Conservation (phyloP, 2,113 vertebrate genomes). For the Spea multiplicata region DNA sequence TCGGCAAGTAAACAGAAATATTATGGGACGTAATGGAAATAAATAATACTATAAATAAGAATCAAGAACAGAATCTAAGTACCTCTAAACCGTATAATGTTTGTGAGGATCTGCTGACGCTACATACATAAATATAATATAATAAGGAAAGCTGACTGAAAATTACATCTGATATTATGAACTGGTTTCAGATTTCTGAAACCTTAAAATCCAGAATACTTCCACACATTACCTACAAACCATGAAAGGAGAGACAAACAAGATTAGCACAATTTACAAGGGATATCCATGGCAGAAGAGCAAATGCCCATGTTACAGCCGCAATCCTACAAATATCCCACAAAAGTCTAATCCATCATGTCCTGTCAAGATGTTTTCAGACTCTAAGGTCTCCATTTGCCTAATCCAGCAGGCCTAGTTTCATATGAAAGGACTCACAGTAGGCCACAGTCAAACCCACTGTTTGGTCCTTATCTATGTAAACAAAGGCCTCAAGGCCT, state of each 20-base stretch:
- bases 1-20: too few relatives aligned
- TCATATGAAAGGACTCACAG: slow-evolving; percentile 68
- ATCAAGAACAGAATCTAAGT: too few relatives aligned
- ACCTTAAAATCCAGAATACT: background rate
- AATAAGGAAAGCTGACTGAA: too few relatives aligned
- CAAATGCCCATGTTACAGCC: slow-evolving; percentile 50
- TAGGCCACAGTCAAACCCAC: slow-evolving; percentile 63
- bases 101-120: too few relatives aligned
- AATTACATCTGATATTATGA: background rate
- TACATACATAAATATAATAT: too few relatives aligned
- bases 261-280: slow-evolving; percentile 76
- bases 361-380: slow-evolving; percentile 69
- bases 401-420: slow-evolving; percentile 74
- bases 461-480: slow-evolving; percentile 77
- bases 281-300: slow-evolving; percentile 65
- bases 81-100: too few relatives aligned
- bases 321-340: slow-evolving; percentile 61
- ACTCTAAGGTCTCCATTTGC: slow-evolving; percentile 70
- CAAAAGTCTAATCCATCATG: slow-evolving; percentile 73
- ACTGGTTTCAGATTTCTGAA: background rate
- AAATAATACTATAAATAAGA: too few relatives aligned
- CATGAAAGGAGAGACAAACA: slow-evolving; percentile 69
- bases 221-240: slow-evolving; percentile 51
- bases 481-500: slow-evolving; percentile 68
- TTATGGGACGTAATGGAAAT: too few relatives aligned